Evolutionary conservation across 2,113 vertebrate genomes (phyloP), one percentile per base, ranked within the genome.

Genomic region (Maylandia zebra): DNA sequence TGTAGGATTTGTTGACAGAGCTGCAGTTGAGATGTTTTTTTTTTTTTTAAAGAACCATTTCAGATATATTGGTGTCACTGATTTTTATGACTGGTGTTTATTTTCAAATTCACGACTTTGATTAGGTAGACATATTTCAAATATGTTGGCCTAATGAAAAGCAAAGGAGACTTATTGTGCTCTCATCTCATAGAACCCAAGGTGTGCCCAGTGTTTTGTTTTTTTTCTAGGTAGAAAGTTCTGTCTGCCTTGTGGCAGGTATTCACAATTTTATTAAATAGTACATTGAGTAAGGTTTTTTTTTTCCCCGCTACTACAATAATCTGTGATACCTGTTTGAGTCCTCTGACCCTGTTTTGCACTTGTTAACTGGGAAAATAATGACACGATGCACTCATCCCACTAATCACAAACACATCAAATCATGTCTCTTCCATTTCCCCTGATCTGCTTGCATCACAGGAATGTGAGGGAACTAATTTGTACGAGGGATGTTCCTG

Each of bases 341-440:
- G 17, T 78, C 36, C 45, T 78, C 43, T 76, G 76, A 86, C 53
- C 32, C 48, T 61, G 12, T 79, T 38, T 71, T 69, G 66, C 38
- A 76, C 78, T 55, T 86, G 43, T 41, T 86, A 8, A 30, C 7
- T 41, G 45, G 27, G 24, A 83, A 85, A 74, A 30, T 55, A 48
- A 24, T 79, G 19, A 56, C 82, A 78, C 30, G 8, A 10, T 57
- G 34, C 45, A 13, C 48, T 64, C 53, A 59, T 66, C 64, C 38
- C 32, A 16, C 81, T 87, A 87, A 87, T 92, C 83, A 83, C 86
- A 45, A 38, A 36, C 79, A 16, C 81, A 86, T 91, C 79, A 86
- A 88, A 90, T 90, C 86, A 38, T 34, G n/a, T 59, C 59, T 24
- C 43, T 38, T 86, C 61, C 13, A 11, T 43, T 84, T 61, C 19